A percentile compares a stretch with the other conserved stretches of the same genome.
Evolutionary conservation across 2,888 invertebrate genomes (phyloP).

Genomic region (Protonemura montana): DNA sequence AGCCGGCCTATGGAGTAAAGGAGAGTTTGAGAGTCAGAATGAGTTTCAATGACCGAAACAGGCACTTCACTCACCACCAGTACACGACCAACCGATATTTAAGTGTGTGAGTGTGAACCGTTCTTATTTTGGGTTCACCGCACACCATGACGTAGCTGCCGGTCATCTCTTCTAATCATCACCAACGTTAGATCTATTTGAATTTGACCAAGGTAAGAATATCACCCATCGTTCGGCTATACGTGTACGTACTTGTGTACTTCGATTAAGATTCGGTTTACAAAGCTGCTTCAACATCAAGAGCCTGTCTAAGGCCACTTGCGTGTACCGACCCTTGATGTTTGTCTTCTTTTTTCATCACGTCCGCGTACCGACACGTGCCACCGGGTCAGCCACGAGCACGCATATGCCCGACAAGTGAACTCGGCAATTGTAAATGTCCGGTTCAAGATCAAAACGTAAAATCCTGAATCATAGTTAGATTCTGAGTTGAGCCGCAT

Average conservation of each 20-base stretch:
- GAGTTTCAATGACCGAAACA: too few relatives aligned
- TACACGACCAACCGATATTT: not conserved
- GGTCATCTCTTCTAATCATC: not conserved
- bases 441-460: too few relatives aligned
- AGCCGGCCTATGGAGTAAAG: too few relatives aligned
- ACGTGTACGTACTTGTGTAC: too few relatives aligned
- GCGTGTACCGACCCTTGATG: conserved; percentile 5
- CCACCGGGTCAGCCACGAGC: too few relatives aligned
- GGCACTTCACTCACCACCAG: too few relatives aligned
- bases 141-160: not conserved
- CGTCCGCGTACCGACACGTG: not conserved
- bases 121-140: not conserved
- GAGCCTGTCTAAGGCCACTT: not conserved
- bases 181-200: not conserved
- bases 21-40: too few relatives aligned
- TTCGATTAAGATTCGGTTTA: not conserved
- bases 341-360: not conserved
- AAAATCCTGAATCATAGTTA: too few relatives aligned
- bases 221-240: too few relatives aligned
- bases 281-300: not conserved
- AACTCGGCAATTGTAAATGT: too few relatives aligned
- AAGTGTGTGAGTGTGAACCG: not conserved
- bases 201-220: not conserved
- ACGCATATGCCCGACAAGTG: too few relatives aligned
- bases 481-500: too few relatives aligned